These are phyloP conservation scores for Bilobella aurantiaca DNA, from an alignment of 1,140 invertebrate genomes.

Conservation along the genomic window DNA sequence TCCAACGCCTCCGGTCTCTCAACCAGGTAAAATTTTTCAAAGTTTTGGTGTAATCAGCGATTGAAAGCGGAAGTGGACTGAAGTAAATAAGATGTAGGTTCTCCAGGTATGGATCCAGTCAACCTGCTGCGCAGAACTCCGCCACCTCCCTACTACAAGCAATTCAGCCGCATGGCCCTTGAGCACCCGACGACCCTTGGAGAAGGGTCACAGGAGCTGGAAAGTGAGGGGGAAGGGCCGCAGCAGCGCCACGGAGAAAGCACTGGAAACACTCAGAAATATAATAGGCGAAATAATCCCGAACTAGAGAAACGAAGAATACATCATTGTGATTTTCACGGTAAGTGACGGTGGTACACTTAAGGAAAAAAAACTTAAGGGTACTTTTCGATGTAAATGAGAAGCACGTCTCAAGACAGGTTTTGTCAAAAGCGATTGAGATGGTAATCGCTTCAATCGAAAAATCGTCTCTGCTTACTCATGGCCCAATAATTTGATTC, in stretches of 20 bases:
- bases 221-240: background rate
- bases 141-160: conserved; percentile 23
- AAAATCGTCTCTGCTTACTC: too few relatives aligned
- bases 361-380: background rate
- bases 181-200: background rate
- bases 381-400: too few relatives aligned
- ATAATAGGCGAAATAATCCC: conserved; percentile 90
- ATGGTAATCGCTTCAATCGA: too few relatives aligned
- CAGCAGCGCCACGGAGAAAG: background rate
- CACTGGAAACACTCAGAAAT: conserved; percentile 38
- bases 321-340: conserved; percentile 88
- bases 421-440: background rate
- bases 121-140: conserved; percentile 33
- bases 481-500: background rate
- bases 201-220: background rate
- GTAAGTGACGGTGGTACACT: conserved; percentile 54
- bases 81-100: conserved; percentile 47
- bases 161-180: conserved; percentile 37
- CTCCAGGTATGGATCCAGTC: conserved; percentile 44
- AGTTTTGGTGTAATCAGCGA: conserved; percentile 46
- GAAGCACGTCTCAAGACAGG: background rate
- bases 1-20: conserved; percentile 38
- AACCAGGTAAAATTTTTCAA: too few relatives aligned
- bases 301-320: conserved; percentile 87
- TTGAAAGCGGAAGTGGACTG: conserved; percentile 55